Percentiles rank a stretch among this genome's conserved stretches.
phyloP scores from a whole-genome alignment of 2,797 vertebrate genomes.

The Rhinoraja longicauda region DNA sequence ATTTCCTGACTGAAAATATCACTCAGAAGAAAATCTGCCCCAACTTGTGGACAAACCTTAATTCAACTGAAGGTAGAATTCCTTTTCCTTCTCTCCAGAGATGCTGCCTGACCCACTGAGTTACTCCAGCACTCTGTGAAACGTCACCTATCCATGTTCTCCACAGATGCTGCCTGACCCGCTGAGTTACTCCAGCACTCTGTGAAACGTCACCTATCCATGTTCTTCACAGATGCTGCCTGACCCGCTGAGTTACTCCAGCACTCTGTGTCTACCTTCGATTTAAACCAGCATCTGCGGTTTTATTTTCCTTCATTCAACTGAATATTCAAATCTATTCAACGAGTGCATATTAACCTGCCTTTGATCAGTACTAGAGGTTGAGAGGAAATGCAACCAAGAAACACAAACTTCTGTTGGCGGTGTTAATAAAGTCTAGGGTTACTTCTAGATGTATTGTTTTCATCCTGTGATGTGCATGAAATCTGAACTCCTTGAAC shows the following conservation, averaged over 20 bases:
- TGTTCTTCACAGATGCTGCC: too few relatives aligned
- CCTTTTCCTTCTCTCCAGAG: too few relatives aligned
- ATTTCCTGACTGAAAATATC: background rate
- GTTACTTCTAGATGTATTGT: background rate
- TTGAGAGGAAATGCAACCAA: background rate
- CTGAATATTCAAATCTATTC: background rate
- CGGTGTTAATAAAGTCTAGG: background rate
- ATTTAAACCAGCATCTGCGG: too few relatives aligned
- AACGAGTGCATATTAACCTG: background rate
- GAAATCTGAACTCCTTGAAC: background rate
- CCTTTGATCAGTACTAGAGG: background rate
- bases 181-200: too few relatives aligned
- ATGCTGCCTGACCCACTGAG: too few relatives aligned
- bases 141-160: too few relatives aligned
- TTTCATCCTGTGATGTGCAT: background rate
- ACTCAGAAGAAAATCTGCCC: background rate
- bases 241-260: too few relatives aligned
- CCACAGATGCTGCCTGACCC: too few relatives aligned
- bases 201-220: too few relatives aligned
- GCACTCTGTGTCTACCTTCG: too few relatives aligned
- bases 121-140: too few relatives aligned
- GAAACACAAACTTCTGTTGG: background rate
- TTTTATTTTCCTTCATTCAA: background rate
- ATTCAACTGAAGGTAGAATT: background rate
- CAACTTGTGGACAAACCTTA: background rate